Percentiles rank a stretch among this genome's conserved stretches.
Conservation (phyloP, 2,888 invertebrate genomes). For the Caenorhabditis sp. region DNA sequence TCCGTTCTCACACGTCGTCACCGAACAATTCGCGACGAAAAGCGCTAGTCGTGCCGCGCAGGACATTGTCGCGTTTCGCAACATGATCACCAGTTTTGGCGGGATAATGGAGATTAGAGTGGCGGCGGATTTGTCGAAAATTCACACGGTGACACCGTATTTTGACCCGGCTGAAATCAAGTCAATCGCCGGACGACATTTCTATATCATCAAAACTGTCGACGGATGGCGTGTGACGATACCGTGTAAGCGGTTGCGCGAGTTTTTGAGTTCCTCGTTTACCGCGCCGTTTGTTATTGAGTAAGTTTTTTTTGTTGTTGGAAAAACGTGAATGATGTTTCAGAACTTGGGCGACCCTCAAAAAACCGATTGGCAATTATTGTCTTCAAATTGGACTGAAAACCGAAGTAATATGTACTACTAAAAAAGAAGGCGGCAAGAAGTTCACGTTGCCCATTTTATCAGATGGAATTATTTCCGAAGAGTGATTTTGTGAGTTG, state of each 20-base stretch:
- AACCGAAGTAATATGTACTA: slow-evolving; percentile 13
- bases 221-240: slow-evolving; percentile 14
- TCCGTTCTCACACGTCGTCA: slow-evolving; percentile 24
- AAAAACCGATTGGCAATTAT: slow-evolving; percentile 12
- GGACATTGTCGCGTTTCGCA: not conserved
- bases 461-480: not conserved
- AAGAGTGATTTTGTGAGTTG: not conserved
- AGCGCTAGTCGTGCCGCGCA: slow-evolving; percentile 2
- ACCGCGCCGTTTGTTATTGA: slow-evolving; percentile 9
- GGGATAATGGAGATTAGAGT: slow-evolving; percentile 5
- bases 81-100: not conserved
- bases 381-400: slow-evolving; percentile 16
- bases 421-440: not conserved
- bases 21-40: not conserved
- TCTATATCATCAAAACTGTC: slow-evolving; percentile 8
- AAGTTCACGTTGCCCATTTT: not conserved
- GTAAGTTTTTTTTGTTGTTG: not conserved
- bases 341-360: slow-evolving; percentile 21
- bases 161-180: slow-evolving; percentile 2
- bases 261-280: not conserved
- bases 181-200: not conserved
- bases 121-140: slow-evolving; percentile 4
- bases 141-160: not conserved
- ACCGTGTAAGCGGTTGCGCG: slow-evolving; percentile 2
- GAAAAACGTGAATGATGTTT: not conserved